These are phyloP conservation scores for Polydrusus tereticollis DNA, from an alignment of 2,888 invertebrate genomes.

Conservation along the genomic window DNA sequence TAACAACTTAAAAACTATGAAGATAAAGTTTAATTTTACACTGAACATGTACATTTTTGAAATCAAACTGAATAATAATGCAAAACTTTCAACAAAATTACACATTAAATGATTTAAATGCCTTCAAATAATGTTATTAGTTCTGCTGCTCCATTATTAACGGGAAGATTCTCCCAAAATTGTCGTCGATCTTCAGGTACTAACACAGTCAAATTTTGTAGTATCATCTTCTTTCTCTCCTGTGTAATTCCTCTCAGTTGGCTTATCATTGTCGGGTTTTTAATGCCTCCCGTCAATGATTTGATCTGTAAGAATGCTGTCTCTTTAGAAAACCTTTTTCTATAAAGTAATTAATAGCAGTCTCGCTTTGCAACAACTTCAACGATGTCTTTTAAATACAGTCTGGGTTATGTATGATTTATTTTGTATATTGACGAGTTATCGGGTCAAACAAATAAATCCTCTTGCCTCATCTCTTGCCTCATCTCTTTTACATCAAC, in stretches of 20 bases:
- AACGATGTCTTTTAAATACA: constrained; percentile 33
- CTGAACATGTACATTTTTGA: neutral
- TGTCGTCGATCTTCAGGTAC: neutral
- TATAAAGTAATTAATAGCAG: neutral
- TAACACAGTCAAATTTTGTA: neutral
- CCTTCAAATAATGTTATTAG: too few relatives aligned
- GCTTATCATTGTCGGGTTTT: neutral
- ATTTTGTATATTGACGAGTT: too few relatives aligned
- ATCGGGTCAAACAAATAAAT: too few relatives aligned
- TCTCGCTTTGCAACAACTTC: constrained; percentile 28
- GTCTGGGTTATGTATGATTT: constrained; percentile 7
- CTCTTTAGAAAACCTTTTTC: too few relatives aligned
- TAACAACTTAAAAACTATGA: neutral
- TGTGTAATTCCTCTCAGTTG: neutral
- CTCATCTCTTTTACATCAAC: constrained; percentile 44
- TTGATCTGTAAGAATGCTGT: neutral
- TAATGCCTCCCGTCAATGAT: neutral
- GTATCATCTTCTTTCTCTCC: neutral
- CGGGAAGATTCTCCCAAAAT: neutral
- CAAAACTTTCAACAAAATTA: too few relatives aligned
- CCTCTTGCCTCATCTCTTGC: too few relatives aligned
- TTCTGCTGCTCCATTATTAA: too few relatives aligned
- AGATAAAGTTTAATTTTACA: neutral
- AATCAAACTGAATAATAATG: neutral
- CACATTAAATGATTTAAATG: too few relatives aligned